Percentiles rank a stretch among this genome's conserved stretches.
These are phyloP conservation scores for Erebia epiphron DNA, from an alignment of 2,888 invertebrate genomes.

Conservation along the genomic window DNA sequence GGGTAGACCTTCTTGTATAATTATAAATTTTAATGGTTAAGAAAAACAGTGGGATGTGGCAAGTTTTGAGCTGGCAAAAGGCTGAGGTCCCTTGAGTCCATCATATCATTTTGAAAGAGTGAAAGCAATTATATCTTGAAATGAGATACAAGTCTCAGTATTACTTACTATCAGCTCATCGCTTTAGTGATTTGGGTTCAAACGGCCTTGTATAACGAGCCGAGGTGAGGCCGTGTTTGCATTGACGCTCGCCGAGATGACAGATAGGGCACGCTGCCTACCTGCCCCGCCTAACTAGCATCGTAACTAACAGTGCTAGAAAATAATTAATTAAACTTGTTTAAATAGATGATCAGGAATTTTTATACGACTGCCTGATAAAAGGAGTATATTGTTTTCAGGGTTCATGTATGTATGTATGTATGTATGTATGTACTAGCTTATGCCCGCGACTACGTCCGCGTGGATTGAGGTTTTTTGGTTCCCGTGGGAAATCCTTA, in stretches of 20 bases:
- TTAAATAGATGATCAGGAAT: slow-evolving; percentile 3
- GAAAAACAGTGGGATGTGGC: too few relatives aligned
- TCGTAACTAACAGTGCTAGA: slow-evolving; percentile 11
- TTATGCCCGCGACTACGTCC: too few relatives aligned
- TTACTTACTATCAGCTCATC: background rate
- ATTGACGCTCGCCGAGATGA: slow-evolving; percentile 70
- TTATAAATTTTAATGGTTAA: background rate
- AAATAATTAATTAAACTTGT: slow-evolving; percentile 14
- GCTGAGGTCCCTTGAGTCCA: background rate
- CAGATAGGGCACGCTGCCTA: slow-evolving; percentile 73
- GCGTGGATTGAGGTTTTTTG: too few relatives aligned
- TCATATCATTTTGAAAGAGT: background rate
- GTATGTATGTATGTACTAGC: too few relatives aligned
- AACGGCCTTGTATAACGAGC: slow-evolving; percentile 74
- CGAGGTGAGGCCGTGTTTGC: slow-evolving; percentile 63
- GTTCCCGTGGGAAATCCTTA: too few relatives aligned
- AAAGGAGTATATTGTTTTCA: too few relatives aligned
- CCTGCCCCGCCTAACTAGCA: slow-evolving; percentile 13
- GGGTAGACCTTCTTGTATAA: too few relatives aligned
- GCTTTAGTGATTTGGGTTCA: slow-evolving; percentile 11
- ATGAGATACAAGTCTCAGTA: background rate
- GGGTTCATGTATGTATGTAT: too few relatives aligned
- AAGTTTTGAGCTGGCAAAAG: too few relatives aligned
- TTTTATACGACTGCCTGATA: too few relatives aligned
- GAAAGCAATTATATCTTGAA: background rate